Base-by-base conservation (phyloP, 2,888 invertebrate species). In the Dromius quadrimaculatus region DNA sequence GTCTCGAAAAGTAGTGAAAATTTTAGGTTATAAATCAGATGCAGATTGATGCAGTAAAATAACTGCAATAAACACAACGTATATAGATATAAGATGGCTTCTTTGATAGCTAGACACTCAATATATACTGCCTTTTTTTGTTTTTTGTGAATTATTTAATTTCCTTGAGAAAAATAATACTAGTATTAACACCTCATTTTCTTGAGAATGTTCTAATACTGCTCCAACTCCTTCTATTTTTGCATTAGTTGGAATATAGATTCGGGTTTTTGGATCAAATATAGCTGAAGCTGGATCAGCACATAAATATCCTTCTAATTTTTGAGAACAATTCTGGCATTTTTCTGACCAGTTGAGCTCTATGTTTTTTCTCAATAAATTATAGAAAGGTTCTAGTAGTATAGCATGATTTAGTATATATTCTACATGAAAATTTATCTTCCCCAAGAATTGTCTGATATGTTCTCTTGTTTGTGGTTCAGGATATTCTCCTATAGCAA, bases 171-270 rank as follows among this genome's bases (percentile, higher is more conserved):
- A n/a, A n/a, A n/a, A n/a, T n/a, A n/a, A n/a, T n/a, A n/a, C n/a
- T n/a, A n/a, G n/a, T n/a, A n/a, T n/a, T n/a, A n/a, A n/a, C n/a
- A n/a, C n/a, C n/a, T n/a, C n/a, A 54, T 72, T 36, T 32, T 17
- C 13, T 19, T 72, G 69, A 23, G 8, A 68, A 15, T 73, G 73
- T 71, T 74, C 73, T 6, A 73, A 36, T 20, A 73, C 50, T 38
- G 72, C 71, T 9, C 71, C 72, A 6, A 72, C 36, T 20, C 72
- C 72, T 11, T 71, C 11, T 13, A 69, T 34, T 19, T 45, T 59
- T n/a, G 68, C 72, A 63, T 73, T 64, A 23, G 73, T 73, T 8
- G 19, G 66, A 11, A 72, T 71, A 11, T 61, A 61, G 23, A 71
- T 72, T 15, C 38, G 70, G 13, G 64, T 38, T 38, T 72, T 43